Percentiles rank a stretch among this genome's conserved stretches.
Conservation (phyloP, 2,888 invertebrate genomes). For the Agapostemon virescens region DNA sequence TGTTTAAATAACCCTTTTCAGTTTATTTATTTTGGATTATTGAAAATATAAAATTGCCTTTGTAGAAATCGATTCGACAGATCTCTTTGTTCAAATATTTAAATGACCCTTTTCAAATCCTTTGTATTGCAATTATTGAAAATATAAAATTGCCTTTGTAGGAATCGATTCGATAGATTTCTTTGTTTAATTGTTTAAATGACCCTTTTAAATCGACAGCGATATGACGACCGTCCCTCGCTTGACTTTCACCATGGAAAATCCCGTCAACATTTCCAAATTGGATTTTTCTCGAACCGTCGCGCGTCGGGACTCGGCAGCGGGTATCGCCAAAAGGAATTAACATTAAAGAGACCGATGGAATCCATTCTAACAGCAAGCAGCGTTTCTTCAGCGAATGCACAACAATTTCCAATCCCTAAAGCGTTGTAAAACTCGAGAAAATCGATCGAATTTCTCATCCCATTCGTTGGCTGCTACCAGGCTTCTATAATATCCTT, state of each 20-base stretch:
- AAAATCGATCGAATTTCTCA: slow-evolving; percentile 53
- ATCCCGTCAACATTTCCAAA: not conserved
- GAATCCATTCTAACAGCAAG: not conserved
- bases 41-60: too few species aligned
- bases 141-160: too few species aligned
- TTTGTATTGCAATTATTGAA: too few species aligned
- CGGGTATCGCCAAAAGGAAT: not conserved
- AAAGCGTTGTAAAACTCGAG: slow-evolving; percentile 39
- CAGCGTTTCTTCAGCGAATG: slow-evolving; percentile 8
- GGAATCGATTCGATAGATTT: too few species aligned
- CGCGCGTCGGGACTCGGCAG: not conserved
- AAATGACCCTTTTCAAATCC: too few species aligned
- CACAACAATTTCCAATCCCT: slow-evolving; percentile 33
- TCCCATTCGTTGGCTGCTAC: not conserved
- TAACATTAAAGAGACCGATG: not conserved
- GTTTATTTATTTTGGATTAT: too few species aligned
- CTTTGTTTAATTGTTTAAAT: too few species aligned
- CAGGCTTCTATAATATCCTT: slow-evolving; percentile 37
- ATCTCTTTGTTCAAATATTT: too few species aligned
- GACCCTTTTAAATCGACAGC: too few species aligned
- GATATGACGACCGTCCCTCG: not conserved
- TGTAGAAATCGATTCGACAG: too few species aligned
- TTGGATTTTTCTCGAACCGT: not conserved
- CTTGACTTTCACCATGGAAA: not conserved
- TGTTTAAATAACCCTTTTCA: too few species aligned